Evolutionary conservation across 2,888 invertebrate genomes (phyloP).

Genomic region (Philhelius pedissequus): DNA sequence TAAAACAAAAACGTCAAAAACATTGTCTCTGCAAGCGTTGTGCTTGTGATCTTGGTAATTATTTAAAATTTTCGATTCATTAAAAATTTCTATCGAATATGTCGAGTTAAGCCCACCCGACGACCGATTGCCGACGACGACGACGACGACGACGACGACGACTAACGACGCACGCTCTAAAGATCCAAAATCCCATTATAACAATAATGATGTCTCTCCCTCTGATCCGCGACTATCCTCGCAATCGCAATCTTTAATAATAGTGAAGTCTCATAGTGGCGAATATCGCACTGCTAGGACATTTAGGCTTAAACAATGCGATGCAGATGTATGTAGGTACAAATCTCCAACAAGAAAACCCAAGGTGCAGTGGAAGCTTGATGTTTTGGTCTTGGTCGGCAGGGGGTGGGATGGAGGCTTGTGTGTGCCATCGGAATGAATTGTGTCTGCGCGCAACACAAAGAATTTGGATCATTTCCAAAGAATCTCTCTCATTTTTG

Average conservation of each 20-base stretch:
- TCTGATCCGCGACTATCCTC: too few relatives aligned
- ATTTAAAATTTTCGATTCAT: conserved; percentile 77
- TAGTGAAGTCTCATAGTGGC: conserved; percentile 23
- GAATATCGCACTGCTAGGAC: conserved; percentile 62
- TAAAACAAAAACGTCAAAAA: conserved; percentile 16
- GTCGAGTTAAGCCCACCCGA: conserved; percentile 38
- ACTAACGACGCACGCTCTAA: conserved; percentile 11
- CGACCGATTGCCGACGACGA: neutral
- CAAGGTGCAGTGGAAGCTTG: neutral
- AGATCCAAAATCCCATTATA: conserved; percentile 47
- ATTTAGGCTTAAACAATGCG: conserved; percentile 64
- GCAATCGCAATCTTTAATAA: too few relatives aligned
- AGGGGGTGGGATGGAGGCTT: neutral
- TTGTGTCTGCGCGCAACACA: conserved; percentile 63
- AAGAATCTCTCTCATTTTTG: conserved; percentile 39
- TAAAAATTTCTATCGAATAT: conserved; percentile 72
- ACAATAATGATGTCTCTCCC: conserved; percentile 18
- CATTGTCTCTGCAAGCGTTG: conserved; percentile 32
- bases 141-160: too few relatives aligned
- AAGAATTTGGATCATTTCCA: conserved; percentile 65
- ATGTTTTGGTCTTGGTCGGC: too few relatives aligned
- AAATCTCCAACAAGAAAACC: conserved; percentile 11
- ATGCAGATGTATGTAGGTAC: conserved; percentile 48
- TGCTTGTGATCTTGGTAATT: conserved; percentile 72
- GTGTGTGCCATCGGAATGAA: conserved; percentile 55